Conservation (phyloP, 2,888 invertebrate genomes). For the Cryptocheilus praepositus region DNA sequence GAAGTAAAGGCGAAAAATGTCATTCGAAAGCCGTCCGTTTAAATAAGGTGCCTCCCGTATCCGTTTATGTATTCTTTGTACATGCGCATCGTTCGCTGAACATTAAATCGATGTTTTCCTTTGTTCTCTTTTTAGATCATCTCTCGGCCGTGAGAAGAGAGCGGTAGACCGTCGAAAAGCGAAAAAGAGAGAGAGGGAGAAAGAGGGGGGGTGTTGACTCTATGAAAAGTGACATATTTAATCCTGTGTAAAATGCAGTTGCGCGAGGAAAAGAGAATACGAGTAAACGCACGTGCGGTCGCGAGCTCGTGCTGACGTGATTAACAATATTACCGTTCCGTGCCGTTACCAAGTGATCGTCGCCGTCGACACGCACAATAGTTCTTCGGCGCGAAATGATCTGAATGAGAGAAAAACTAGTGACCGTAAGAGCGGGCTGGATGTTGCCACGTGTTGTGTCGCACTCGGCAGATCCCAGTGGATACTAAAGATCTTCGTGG, state of each 20-base stretch:
- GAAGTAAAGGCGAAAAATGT: too few relatives aligned
- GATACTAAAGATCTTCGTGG: constrained; percentile 17
- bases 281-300: too few relatives aligned
- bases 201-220: constrained; percentile 13
- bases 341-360: too few relatives aligned
- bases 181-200: constrained; percentile 17
- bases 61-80: too few relatives aligned
- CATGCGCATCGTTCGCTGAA: background rate
- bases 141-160: constrained; percentile 25
- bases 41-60: too few relatives aligned
- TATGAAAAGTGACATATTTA: background rate
- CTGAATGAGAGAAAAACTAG: constrained; percentile 6
- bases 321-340: too few relatives aligned
- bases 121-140: constrained; percentile 43
- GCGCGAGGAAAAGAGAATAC: too few relatives aligned
- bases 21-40: too few relatives aligned
- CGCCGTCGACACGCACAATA: too few relatives aligned
- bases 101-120: constrained; percentile 30
- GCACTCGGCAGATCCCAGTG: background rate
- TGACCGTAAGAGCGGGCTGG: too few relatives aligned
- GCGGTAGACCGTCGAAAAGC: constrained; percentile 14
- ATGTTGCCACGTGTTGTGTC: constrained; percentile 1
- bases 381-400: background rate
- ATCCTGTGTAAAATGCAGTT: too few relatives aligned
- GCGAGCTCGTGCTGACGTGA: too few relatives aligned